Evolutionary conservation across 2,888 invertebrate genomes (phyloP), one percentile per base, ranked within the genome.

Genomic region (Hydrotaea cyrtoneurina): DNA sequence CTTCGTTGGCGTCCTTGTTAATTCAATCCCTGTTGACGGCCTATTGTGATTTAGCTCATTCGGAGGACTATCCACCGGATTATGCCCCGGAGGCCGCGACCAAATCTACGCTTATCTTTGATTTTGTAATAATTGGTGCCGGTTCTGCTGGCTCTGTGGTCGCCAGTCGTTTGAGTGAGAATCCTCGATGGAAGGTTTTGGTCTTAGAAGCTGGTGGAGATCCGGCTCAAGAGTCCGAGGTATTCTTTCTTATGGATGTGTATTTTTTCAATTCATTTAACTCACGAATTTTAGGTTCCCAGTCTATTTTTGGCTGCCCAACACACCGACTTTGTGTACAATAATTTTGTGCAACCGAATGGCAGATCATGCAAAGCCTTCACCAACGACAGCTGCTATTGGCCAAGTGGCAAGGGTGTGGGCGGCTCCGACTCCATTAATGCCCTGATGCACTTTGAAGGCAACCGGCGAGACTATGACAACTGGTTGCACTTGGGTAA

Each of bases 191-290:
- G 96, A 95, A 94, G 83, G 94, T 96, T 0, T 93, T 97, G 55
- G 93, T 97, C 15, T 90, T 97, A 78, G 97, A 97, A 92, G 96
- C 96, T 73, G 97, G 97, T 71, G 95, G 94, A 1, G 95, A 95
- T 90, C 89, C 89, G 92, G 94, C 66, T 93, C 94, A 88, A 23
- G 90, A 90, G 76, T 87, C 88, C 0, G 89, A 89, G 86, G 95
- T 26, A n/a, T n/a, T n/a, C n/a, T n/a, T n/a, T n/a, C n/a, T n/a
- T 39, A 13, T 69, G 39, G 31, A 36, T 55, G 8, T 31, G 11
- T 21, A 21, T 2, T 23, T 21, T 19, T 21, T 55, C 55, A 1
- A 17, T 21, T 62, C 21, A 5, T 62, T 69, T n/a, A 7, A n/a
- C n/a, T n/a, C n/a, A n/a, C n/a, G n/a, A n/a, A n/a, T n/a, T 31